Base-by-base conservation (phyloP, 2,113 vertebrate species). In the Tapirus terrestris region DNA sequence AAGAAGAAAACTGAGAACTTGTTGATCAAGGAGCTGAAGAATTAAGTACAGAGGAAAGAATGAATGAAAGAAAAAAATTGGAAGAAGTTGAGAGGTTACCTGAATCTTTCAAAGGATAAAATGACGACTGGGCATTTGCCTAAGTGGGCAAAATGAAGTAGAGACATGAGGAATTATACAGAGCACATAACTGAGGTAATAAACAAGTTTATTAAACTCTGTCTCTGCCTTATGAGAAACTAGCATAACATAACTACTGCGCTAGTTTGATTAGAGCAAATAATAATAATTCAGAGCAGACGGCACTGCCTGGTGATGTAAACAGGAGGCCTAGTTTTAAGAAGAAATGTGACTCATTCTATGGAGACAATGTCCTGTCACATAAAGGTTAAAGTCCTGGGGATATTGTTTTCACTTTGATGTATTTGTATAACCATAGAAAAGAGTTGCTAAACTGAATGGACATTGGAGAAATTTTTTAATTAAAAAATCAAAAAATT, bases 21-120 rank as follows among this genome's bases (percentile, higher is more conserved):
- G 99, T 99, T 99, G 98, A 98, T 99, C 98, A 98, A 99, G 98
- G 95, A 99, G 98, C 98, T 99, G 98, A 98, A 99, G 98, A 98
- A 98, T 97, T 98, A 97, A 99, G 97, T 99, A 98, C 94, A 98
- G 97, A 91, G 85, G 87, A 48, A 56, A 81, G 96, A 92, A 61
- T 21, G 25, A 63, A 82, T 67, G 25, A 87, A 72, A 82, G 12
- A 48, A 86, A 86, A 80, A 27, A 51, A 63, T 8, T 72, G 56
- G 36, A 80, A 85, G 61, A 70, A 14, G 18, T 21, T 51, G 65
- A 86, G 29, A 60, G 27, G 33, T 91, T 31, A 39, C 58, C 20
- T 67, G 13, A 45, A 33, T 60, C 9, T 60, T 89, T 82, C 51
- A 94, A 60, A 61, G 61, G 33, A 51, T 27, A 92, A 77, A 84